Conservation (phyloP, 2,113 vertebrate genomes). For the Centropus bengalensis region DNA sequence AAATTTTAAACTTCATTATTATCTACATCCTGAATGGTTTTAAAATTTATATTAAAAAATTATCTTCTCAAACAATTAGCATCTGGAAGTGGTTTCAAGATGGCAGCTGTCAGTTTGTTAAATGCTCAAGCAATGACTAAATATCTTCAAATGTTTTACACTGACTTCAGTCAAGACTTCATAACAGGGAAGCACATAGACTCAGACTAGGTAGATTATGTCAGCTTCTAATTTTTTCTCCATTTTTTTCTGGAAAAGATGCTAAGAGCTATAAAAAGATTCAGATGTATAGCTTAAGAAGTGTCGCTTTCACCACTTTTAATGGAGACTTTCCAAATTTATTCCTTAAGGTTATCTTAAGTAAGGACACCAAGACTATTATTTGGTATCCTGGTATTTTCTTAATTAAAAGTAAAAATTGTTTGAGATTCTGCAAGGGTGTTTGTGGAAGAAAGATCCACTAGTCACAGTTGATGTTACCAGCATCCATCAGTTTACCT, state of each 20-base stretch:
- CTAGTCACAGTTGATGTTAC: not conserved
- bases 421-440: not conserved
- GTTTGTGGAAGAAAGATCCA: not conserved
- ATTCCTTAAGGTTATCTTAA: not conserved
- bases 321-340: not conserved
- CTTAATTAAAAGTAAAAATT: not conserved
- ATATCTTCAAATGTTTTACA: not conserved
- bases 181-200: not conserved
- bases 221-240: not conserved
- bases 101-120: not conserved
- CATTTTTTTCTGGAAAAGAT: not conserved
- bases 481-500: not conserved
- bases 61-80: not conserved
- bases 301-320: not conserved
- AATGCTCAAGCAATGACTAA: not conserved
- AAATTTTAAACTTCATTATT: not conserved
- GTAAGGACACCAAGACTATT: not conserved
- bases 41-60: not conserved
- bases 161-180: not conserved
- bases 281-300: not conserved
- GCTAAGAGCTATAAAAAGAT: not conserved
- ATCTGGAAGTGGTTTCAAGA: not conserved
- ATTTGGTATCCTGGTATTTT: not conserved
- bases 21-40: rapidly evolving
- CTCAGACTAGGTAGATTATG: rapidly evolving